Base-by-base conservation (phyloP, 1,140 invertebrate genomes). In the Adoxophyes honmai region DNA sequence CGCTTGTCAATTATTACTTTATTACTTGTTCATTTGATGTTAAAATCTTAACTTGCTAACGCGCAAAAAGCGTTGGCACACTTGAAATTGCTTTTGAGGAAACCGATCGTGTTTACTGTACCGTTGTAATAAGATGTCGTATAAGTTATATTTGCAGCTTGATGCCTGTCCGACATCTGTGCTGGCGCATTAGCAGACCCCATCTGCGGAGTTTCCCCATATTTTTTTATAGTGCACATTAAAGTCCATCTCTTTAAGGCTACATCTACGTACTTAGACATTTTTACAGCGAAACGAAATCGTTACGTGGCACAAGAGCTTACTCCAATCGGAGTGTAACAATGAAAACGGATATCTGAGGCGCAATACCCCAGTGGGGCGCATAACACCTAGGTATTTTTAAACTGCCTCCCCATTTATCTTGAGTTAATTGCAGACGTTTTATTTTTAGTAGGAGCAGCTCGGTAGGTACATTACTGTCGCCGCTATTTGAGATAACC, bases 391-490 rank as follows among this genome's bases (percentile, higher is more conserved):
- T 44, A 18, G 16, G 21, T 48, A 48, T 48, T 48, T 48, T 48
- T 48, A 14, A 48, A 48, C 42, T 28, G 18, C 18, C 39, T 18
- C 16, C 39, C 18, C 42, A 28, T 48, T 48, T 48, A 13, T 48
- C 42, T 48, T 48, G 42, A 6, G 42, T 48, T 48, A 28, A 48
- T 33, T 28, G 42, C 42, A 48, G 42, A 18, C 11, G n/a, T 48
- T 48, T 44, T 28, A 33, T 48, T 48, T 48, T 48, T 48, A 48
- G 42, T 33, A 48, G 16, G n/a, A n/a, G 3, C 7, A 18, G 21
- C 21, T 28, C 21, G 21, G 21, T 44, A n/a, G 16, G 39, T 18
- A 39, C 38, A 44, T 44, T 44, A 44, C 15, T 18, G 39, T 44
- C 39, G 39, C n/a, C 4, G 10, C 8, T 28, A 8, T 48, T 44